Percentiles rank a stretch among this genome's conserved stretches.
These are phyloP conservation scores for Anhinga rufa DNA, from an alignment of 2,113 vertebrate genomes.

Conservation along the genomic window DNA sequence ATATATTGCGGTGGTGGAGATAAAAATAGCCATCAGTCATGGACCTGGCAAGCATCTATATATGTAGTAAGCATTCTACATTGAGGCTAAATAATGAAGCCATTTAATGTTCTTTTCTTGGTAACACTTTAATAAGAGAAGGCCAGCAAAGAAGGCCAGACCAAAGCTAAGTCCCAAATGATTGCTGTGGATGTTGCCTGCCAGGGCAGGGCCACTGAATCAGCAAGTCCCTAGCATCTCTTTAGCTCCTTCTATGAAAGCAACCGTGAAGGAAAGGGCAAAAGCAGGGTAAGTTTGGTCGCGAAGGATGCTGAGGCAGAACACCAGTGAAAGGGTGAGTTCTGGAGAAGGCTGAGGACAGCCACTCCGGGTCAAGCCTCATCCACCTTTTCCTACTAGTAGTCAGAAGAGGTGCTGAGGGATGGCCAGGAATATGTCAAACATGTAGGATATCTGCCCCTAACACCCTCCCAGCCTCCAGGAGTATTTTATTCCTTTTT, in stretches of 20 bases:
- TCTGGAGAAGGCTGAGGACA: not conserved
- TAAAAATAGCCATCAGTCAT: not conserved
- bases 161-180: not conserved
- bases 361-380: not conserved
- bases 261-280: not conserved
- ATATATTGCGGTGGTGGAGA: not conserved
- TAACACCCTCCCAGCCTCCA: not conserved
- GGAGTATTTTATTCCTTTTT: not conserved
- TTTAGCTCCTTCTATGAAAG: not conserved
- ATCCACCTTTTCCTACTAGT: not conserved
- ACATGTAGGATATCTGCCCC: not conserved
- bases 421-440: not conserved
- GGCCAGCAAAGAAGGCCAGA: not conserved
- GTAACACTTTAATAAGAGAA: not conserved
- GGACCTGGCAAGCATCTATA: not conserved
- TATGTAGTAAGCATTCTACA: not conserved
- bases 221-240: not conserved
- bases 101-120: not conserved
- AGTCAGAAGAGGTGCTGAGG: not conserved
- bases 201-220: not conserved
- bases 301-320: not conserved
- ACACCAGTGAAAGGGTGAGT: rapidly evolving
- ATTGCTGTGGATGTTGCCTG: not conserved
- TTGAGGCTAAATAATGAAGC: not conserved
- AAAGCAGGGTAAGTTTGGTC: not conserved